Conservation (phyloP, 1,140 invertebrate species). For the Drosophila varians region DNA sequence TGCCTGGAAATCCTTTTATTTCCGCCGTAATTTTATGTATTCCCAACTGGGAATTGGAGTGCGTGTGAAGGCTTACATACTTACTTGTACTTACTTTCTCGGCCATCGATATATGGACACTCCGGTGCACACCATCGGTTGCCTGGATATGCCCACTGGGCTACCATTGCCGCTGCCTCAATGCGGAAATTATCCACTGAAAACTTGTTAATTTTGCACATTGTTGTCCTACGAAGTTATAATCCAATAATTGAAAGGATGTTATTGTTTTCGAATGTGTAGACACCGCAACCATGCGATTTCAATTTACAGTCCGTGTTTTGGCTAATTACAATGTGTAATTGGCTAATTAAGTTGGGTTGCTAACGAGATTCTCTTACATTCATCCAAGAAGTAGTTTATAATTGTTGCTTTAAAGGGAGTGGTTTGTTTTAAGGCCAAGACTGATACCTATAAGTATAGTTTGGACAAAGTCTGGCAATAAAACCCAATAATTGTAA, state of each 20-base stretch:
- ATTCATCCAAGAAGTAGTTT: not conserved
- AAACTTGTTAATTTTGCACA: conserved; percentile 29
- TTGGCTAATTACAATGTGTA: conserved; percentile 36
- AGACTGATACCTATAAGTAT: not conserved
- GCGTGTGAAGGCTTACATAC: conserved; percentile 5
- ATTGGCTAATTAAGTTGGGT: conserved; percentile 32
- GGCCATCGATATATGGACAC: conserved; percentile 28
- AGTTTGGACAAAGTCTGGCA: no score
- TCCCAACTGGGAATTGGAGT: conserved; percentile 9
- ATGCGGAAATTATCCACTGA: conserved; percentile 37
- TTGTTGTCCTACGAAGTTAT: conserved; percentile 12
- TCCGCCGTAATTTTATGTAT: conserved; percentile 39
- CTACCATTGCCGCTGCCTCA: conserved; percentile 17
- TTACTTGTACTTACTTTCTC: not conserved
- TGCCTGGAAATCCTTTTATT: conserved; percentile 43
- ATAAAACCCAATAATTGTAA: no score
- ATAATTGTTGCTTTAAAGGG: not conserved
- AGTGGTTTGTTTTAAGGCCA: no score
- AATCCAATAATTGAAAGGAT: conserved; percentile 32
- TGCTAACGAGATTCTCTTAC: not conserved
- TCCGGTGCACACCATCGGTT: not conserved
- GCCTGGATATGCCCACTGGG: not conserved
- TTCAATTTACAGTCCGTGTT: conserved; percentile 24
- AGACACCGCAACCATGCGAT: not conserved
- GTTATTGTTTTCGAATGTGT: conserved; percentile 17